Evolutionary conservation across 2,113 vertebrate species (phyloP).

Genomic region (Blennius ocellaris): DNA sequence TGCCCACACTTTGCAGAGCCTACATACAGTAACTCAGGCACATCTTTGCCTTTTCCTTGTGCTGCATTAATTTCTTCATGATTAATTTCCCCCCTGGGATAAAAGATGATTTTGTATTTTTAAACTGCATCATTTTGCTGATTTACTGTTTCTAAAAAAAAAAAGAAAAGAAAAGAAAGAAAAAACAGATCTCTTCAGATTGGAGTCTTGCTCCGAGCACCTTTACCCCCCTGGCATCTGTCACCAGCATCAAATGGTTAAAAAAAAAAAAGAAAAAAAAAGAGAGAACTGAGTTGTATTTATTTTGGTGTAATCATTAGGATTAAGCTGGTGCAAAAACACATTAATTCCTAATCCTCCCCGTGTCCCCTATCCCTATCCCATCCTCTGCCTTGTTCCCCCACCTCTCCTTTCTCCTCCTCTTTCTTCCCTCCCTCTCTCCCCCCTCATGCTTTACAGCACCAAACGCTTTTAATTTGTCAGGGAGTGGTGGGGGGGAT

Average conservation of each 20-base stretch:
- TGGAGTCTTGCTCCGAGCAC: slow-evolving; percentile 19
- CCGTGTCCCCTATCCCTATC: slow-evolving; percentile 67
- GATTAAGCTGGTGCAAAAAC: slow-evolving; percentile 88
- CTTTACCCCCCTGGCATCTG: slow-evolving; percentile 53
- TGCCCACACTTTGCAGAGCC: slow-evolving; percentile 43
- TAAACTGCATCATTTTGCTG: slow-evolving; percentile 27
- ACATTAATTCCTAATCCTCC: slow-evolving; percentile 90
- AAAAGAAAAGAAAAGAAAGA: background rate
- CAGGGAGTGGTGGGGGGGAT: slow-evolving; percentile 74
- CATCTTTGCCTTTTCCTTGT: slow-evolving; percentile 26
- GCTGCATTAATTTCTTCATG: slow-evolving; percentile 4
- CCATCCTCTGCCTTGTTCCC: slow-evolving; percentile 75
- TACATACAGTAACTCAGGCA: slow-evolving; percentile 3
- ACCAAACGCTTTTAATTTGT: slow-evolving; percentile 89
- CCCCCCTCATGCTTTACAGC: slow-evolving; percentile 79
- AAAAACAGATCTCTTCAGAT: slow-evolving; percentile 17
- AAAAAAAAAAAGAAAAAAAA: slow-evolving; percentile 34
- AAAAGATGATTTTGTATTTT: slow-evolving; percentile 26
- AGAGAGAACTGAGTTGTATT: slow-evolving; percentile 86
- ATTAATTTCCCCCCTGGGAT: slow-evolving; percentile 9
- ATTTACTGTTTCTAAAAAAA: slow-evolving; percentile 14
- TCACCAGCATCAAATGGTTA: slow-evolving; percentile 47
- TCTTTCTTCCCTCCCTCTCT: slow-evolving; percentile 52
- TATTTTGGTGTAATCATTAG: slow-evolving; percentile 92
- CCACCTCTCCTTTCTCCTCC: slow-evolving; percentile 45